Conservation (phyloP, 2,888 invertebrate species). For the Mythimna vitellina region DNA sequence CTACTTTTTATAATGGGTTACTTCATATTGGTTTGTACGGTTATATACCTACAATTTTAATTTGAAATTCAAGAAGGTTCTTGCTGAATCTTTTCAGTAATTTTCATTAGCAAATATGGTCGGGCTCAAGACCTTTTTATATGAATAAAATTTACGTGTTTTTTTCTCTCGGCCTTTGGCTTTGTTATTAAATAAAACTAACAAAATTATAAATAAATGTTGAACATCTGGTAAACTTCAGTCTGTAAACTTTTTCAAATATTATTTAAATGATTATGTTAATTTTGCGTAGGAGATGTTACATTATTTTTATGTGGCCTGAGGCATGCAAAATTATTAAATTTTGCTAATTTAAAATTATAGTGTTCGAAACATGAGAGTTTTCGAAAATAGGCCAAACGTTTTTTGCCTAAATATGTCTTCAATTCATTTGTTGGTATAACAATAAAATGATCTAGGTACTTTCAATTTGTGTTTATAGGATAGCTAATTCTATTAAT, state of each 20-base stretch:
- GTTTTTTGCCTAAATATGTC: not conserved
- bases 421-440: not conserved
- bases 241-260: not conserved
- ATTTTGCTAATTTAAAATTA: conserved; percentile 3
- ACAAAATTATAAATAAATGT: conserved; percentile 50
- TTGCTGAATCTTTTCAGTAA: conserved; percentile 69
- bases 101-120: conserved; percentile 76
- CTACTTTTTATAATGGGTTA: not conserved
- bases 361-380: not conserved
- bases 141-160: conserved; percentile 80
- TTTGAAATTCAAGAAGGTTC: conserved; percentile 62
- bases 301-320: not conserved
- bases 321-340: not conserved
- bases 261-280: not conserved
- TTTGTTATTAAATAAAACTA: conserved; percentile 61
- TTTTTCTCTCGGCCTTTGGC: conserved; percentile 63
- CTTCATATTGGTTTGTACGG: not conserved
- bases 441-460: too few relatives aligned
- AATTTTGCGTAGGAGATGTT: not conserved
- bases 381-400: not conserved
- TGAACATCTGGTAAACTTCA: conserved; percentile 31
- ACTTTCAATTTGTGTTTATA: not conserved
- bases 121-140: conserved; percentile 60
- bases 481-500: not conserved
- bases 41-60: conserved; percentile 46